Conservation (phyloP, 2,797 vertebrate species). For the Lacerta bilineata region DNA sequence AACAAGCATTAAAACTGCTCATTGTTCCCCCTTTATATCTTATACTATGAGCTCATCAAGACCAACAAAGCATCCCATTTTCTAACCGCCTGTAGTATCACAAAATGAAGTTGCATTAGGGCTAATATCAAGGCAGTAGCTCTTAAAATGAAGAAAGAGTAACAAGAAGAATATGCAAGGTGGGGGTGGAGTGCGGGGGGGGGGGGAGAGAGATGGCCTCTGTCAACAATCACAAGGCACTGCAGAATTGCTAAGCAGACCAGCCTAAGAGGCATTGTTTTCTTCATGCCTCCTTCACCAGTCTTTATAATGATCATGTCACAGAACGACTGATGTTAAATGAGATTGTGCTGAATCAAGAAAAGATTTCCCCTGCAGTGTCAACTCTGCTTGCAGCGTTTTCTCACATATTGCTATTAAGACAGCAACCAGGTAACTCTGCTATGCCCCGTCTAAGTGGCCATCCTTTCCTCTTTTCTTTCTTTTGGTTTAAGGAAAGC, state of each 20-base stretch:
- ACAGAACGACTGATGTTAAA: slow-evolving; percentile 5
- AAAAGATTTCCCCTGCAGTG: slow-evolving; percentile 37
- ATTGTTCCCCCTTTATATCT: slow-evolving; percentile 45
- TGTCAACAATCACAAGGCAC: slow-evolving; percentile 22
- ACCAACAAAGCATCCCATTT: slow-evolving; percentile 30
- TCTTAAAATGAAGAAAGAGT: slow-evolving; percentile 8
- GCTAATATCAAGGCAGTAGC: slow-evolving; percentile 2
- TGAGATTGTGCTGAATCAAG: slow-evolving; percentile 9
- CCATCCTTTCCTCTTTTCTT: not conserved
- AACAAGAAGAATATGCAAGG: slow-evolving; percentile 7
- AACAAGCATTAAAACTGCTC: slow-evolving; percentile 64
- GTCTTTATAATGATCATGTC: slow-evolving; percentile 9
- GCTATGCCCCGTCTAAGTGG: not conserved
- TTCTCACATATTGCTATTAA: slow-evolving; percentile 34
- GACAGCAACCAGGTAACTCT: not conserved
- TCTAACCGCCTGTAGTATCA: not conserved
- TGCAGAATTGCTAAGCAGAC: slow-evolving; percentile 18
- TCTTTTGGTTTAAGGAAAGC: not conserved
- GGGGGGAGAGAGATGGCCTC: not conserved
- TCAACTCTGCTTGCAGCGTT: slow-evolving; percentile 38
- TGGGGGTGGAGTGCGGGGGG: not conserved
- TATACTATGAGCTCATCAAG: slow-evolving; percentile 48
- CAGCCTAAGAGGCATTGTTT: slow-evolving; percentile 34
- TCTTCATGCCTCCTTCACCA: not conserved
- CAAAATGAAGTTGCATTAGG: not conserved